Conservation (phyloP, 2,797 vertebrate species). For the Rhyacichthys aspro region DNA sequence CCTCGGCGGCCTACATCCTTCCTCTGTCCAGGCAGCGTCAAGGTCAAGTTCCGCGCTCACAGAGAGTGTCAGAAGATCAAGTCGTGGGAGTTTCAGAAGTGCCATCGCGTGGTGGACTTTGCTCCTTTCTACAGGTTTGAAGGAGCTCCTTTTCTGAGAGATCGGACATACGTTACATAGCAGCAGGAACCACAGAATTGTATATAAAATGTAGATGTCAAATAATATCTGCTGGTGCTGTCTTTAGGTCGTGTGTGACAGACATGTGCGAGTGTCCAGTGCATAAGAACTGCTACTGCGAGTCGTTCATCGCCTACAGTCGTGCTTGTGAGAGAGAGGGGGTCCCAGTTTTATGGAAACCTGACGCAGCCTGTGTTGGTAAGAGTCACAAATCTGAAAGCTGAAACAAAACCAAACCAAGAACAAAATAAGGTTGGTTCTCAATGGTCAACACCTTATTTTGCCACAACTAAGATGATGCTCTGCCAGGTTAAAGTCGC, state of each 20-base stretch:
- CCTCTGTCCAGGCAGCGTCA: conserved; percentile 89
- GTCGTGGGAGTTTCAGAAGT: conserved; percentile 94
- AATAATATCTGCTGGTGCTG: not conserved
- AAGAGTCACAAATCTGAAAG: conserved; percentile 51
- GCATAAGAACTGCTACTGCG: conserved; percentile 98
- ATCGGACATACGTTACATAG: too few relatives aligned
- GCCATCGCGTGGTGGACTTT: conserved; percentile 92
- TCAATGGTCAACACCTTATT: too few relatives aligned
- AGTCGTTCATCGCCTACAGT: conserved; percentile 94
- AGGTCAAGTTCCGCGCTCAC: conserved; percentile 93
- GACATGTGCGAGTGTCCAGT: conserved; percentile 98
- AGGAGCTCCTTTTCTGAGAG: too few relatives aligned
- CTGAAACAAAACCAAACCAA: too few relatives aligned
- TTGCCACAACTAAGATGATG: too few relatives aligned
- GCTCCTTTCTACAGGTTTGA: conserved; percentile 90
- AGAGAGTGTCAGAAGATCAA: conserved; percentile 96
- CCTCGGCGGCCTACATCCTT: conserved; percentile 84
- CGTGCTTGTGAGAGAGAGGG: conserved; percentile 95
- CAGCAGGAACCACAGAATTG: too few relatives aligned
- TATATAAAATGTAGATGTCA: not conserved
- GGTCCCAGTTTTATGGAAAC: conserved; percentile 85
- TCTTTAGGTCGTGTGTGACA: conserved; percentile 92
- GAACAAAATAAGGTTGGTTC: too few relatives aligned
- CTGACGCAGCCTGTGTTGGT: conserved; percentile 90
- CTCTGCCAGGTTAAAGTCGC: too few relatives aligned